Percentiles rank a stretch among this genome's conserved stretches.
phyloP scores from a whole-genome alignment of 2,113 vertebrate genomes.

The Zapornia atra region DNA sequence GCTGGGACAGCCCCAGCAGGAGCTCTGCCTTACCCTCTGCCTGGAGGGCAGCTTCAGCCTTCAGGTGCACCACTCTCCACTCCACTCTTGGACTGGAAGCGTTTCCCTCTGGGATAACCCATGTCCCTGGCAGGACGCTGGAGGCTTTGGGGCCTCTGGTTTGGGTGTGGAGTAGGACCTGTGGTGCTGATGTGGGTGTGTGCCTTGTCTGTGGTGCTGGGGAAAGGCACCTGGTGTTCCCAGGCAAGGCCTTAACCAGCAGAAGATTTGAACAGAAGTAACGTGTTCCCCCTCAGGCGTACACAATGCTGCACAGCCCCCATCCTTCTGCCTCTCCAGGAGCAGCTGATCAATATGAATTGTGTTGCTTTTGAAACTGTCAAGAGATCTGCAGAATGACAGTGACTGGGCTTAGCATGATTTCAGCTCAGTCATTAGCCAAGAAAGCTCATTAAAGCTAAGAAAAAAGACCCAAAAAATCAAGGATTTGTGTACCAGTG shows the following conservation, averaged over 20 bases:
- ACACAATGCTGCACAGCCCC: background rate
- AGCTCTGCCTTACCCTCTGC: too few relatives aligned
- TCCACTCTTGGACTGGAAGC: background rate
- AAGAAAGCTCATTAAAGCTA: background rate
- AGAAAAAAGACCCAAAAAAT: background rate
- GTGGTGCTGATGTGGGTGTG: too few relatives aligned
- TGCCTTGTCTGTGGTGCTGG: too few relatives aligned
- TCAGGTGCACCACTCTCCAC: background rate
- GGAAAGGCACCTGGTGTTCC: accelerated
- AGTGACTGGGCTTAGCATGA: background rate
- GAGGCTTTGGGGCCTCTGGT: background rate
- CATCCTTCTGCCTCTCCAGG: background rate
- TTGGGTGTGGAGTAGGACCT: background rate
- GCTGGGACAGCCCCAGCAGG: background rate
- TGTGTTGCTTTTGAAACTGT: background rate
- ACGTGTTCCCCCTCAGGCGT: background rate
- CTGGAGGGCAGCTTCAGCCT: too few relatives aligned
- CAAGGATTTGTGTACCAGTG: background rate
- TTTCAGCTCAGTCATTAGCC: background rate
- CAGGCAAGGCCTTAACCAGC: background rate
- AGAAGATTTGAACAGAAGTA: background rate
- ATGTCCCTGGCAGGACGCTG: background rate
- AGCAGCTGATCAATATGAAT: background rate
- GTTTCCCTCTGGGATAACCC: too few relatives aligned
- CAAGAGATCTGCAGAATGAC: background rate